These are phyloP conservation scores for Epinephelus awoara DNA, from an alignment of 2,797 vertebrate species.

Conservation along the genomic window DNA sequence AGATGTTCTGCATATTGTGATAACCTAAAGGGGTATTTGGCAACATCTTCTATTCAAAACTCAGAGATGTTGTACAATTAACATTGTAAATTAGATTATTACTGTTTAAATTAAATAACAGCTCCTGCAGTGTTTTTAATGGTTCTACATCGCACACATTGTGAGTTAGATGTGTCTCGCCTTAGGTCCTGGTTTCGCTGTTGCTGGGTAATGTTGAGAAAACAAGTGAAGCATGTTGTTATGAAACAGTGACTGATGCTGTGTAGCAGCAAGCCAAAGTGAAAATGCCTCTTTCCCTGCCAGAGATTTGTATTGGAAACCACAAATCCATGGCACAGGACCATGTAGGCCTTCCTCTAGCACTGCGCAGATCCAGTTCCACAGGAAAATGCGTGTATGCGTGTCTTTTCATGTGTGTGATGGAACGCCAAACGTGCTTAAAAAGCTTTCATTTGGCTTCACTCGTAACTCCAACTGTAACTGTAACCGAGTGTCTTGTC, in stretches of 20 bases:
- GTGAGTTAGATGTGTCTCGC: slow-evolving; percentile 30
- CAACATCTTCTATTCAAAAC: slow-evolving; percentile 21
- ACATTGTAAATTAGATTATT: slow-evolving; percentile 20
- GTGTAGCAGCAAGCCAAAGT: slow-evolving; percentile 72
- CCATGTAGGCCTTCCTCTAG: slow-evolving; percentile 65
- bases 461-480: slow-evolving; percentile 72
- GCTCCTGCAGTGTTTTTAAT: slow-evolving; percentile 28
- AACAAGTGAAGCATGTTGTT: slow-evolving; percentile 73
- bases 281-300: slow-evolving; percentile 74
- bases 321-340: slow-evolving; percentile 68
- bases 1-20: slow-evolving; percentile 65
- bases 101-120: slow-evolving; percentile 1
- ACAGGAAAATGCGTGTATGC: slow-evolving; percentile 66
- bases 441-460: slow-evolving; percentile 76
- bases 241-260: slow-evolving; percentile 74
- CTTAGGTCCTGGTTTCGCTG: slow-evolving; percentile 53
- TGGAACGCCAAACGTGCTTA: slow-evolving; percentile 56
- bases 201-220: slow-evolving; percentile 70
- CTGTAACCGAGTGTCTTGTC: slow-evolving; percentile 67
- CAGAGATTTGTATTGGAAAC: slow-evolving; percentile 79
- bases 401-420: slow-evolving; percentile 11
- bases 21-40: slow-evolving; percentile 44
- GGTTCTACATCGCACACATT: slow-evolving; percentile 46
- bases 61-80: slow-evolving; percentile 27
- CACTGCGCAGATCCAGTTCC: slow-evolving; percentile 53